Evolutionary conservation across 2,113 vertebrate species (phyloP).

Genomic region (Nymphicus hollandicus): DNA sequence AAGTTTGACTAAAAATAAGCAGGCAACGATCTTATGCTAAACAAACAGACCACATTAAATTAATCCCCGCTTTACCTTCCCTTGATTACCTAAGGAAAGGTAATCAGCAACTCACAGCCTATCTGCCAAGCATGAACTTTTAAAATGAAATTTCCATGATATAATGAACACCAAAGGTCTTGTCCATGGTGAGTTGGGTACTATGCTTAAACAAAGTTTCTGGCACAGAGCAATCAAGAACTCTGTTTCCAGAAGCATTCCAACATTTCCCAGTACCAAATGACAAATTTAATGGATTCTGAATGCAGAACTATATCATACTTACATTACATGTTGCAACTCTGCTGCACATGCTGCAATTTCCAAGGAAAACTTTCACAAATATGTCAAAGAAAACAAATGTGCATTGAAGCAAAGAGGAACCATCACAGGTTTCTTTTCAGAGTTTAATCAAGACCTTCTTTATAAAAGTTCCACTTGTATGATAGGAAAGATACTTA

Average conservation of each 20-base stretch:
- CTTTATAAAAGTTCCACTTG: background rate
- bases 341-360: background rate
- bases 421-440: background rate
- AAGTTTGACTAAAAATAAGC: background rate
- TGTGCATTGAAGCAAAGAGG: background rate
- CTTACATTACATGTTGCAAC: background rate
- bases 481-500: background rate
- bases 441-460: background rate
- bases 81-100: background rate
- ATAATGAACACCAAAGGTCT: background rate
- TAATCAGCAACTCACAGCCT: background rate
- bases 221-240: background rate
- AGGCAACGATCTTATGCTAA: background rate
- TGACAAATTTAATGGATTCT: background rate
- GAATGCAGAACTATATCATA: background rate
- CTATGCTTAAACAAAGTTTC: background rate
- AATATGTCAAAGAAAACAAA: background rate
- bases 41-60: background rate
- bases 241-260: background rate
- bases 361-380: conserved; percentile 22
- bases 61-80: background rate
- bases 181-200: background rate
- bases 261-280: conserved; percentile 7
- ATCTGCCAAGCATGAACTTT: background rate
- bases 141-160: conserved; percentile 50